These are phyloP conservation scores for Bothrops jararaca DNA, from an alignment of 2,113 vertebrate genomes.

Conservation along the genomic window DNA sequence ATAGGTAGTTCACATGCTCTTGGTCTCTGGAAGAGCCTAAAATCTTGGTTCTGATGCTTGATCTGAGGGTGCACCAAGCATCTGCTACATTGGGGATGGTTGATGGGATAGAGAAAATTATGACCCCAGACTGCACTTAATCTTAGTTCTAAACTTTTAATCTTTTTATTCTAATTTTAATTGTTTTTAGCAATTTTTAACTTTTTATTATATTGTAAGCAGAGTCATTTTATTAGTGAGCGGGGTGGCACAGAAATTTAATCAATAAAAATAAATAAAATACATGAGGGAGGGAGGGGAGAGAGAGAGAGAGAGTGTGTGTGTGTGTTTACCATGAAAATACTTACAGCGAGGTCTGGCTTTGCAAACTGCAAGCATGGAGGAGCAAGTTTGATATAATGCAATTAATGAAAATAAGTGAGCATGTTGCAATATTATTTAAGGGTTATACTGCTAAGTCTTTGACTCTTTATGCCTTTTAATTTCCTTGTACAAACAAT, in stretches of 20 bases:
- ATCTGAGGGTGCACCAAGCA: too few species aligned
- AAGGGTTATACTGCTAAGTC: constrained; percentile 63
- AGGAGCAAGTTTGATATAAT: constrained; percentile 62
- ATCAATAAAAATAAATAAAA: too few species aligned
- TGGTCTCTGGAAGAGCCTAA: neutral
- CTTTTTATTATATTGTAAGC: too few species aligned
- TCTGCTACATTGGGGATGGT: too few species aligned
- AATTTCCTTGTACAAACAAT: constrained; percentile 75
- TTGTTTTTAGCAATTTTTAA: too few species aligned
- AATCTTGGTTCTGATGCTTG: too few species aligned
- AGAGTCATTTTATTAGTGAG: constrained; percentile 41
- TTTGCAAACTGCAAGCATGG: constrained; percentile 58
- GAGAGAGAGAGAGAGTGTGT: constrained; percentile 59
- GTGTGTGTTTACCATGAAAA: constrained; percentile 58
- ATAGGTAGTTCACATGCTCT: neutral
- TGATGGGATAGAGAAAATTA: too few species aligned
- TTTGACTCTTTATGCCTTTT: constrained; percentile 72
- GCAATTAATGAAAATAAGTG: constrained; percentile 66
- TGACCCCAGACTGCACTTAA: too few species aligned
- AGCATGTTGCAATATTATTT: constrained; percentile 55
- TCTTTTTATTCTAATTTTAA: too few species aligned
- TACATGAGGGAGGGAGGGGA: constrained; percentile 49
- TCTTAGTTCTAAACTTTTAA: too few species aligned
- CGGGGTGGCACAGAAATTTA: constrained; percentile 27
- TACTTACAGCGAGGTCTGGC: constrained; percentile 61